Evolutionary conservation across 2,113 vertebrate genomes (phyloP).

Genomic region (Athene noctua): DNA sequence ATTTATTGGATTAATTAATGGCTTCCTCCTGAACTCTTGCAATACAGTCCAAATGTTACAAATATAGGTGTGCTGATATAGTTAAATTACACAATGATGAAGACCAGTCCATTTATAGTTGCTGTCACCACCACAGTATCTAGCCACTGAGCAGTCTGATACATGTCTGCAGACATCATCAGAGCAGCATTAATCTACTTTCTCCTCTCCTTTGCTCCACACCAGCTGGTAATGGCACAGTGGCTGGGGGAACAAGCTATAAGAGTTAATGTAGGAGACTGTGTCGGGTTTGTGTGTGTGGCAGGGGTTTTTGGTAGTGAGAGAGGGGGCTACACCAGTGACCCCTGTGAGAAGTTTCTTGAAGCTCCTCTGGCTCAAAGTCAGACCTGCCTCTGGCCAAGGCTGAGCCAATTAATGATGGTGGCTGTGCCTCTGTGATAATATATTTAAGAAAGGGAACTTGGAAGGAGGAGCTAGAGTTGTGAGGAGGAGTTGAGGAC

Average conservation of each 20-base stretch:
- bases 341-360: too few species aligned
- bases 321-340: too few species aligned
- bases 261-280: neutral
- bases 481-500: too few species aligned
- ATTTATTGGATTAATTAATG: conserved; percentile 30
- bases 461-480: too few species aligned
- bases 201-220: neutral
- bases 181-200: neutral
- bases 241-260: neutral
- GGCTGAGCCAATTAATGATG: too few species aligned
- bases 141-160: neutral
- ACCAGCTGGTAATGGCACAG: neutral
- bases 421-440: too few species aligned
- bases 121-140: neutral
- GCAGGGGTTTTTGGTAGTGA: too few species aligned
- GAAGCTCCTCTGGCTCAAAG: too few species aligned
- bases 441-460: too few species aligned
- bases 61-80: neutral
- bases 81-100: neutral
- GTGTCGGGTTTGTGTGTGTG: too few species aligned
- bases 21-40: neutral
- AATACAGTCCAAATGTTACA: neutral
- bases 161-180: neutral
- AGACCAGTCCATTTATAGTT: neutral
- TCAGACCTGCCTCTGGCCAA: too few species aligned